Evolutionary conservation across 2,797 vertebrate species (phyloP).

Genomic region (Rhincodon typus): DNA sequence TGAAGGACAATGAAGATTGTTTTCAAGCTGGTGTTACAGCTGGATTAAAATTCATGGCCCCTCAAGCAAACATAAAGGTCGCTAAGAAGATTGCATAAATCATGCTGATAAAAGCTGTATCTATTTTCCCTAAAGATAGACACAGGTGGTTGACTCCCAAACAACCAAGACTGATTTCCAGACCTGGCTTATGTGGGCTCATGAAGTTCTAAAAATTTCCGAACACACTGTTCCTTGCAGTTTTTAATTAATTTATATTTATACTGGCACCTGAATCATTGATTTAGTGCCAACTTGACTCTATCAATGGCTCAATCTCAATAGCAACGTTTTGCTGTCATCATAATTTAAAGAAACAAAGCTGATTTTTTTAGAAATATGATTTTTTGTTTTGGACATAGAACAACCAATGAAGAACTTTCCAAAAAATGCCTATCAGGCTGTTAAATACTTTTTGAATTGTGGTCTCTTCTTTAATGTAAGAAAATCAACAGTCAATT

Average conservation of each 20-base stretch:
- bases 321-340: neutral
- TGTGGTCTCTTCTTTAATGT: neutral
- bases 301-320: constrained; percentile 35
- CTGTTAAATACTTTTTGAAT: neutral
- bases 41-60: constrained; percentile 27
- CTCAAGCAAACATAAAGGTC: neutral
- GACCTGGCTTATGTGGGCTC: constrained; percentile 16
- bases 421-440: neutral
- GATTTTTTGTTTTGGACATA: neutral
- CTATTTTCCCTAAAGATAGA: constrained; percentile 17
- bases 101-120: constrained; percentile 23
- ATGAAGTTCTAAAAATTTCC: constrained; percentile 29
- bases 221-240: constrained; percentile 35
- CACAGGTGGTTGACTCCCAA: constrained; percentile 29
- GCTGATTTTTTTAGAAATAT: constrained; percentile 8
- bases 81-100: neutral
- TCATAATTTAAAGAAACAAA: neutral
- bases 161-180: constrained; percentile 2
- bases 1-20: constrained; percentile 29
- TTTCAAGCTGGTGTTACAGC: neutral
- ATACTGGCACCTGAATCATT: constrained; percentile 29
- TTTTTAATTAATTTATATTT: constrained; percentile 37
- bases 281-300: neutral
- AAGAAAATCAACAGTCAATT: neutral
- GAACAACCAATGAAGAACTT: neutral